Base-by-base conservation (phyloP, 2,888 invertebrate species). In the Busseola fusca region DNA sequence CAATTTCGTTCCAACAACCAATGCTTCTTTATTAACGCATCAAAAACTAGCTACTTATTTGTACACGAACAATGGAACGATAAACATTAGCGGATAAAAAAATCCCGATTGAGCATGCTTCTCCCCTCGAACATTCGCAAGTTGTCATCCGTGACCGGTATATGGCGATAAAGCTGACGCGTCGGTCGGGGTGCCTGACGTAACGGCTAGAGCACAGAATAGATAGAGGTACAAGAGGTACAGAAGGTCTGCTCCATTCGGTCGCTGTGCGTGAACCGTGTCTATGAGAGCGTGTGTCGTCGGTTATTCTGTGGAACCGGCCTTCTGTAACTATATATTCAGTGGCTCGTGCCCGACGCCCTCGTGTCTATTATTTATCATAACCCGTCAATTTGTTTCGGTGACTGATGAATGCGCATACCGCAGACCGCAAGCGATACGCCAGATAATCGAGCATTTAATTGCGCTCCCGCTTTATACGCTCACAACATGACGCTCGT, bases 361-460 rank as follows among this genome's bases (percentile, higher is more conserved):
- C 54, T 74, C 74, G 79, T 83, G 85, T 86, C 88, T 87, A 86
- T 89, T 89, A 90, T 89, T 90, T 89, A 90, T 90, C 88, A 91
- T 89, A 90, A 86, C 86, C 87, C 90, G 88, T 91, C 92, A 91
- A 92, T 92, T 90, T 87, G 89, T 89, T 86, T 81, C 85, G 87
- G 87, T 85, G 85, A 84, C 83, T 87, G 88, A 87, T 83, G 85
- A 85, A 87, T 86, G 85, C 82, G 85, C 66, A 52, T 70, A 60
- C 72, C 70, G 69, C 74, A 73, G 65, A 71, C 73, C 83, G 58
- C 74, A 76, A 74, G 72, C 74, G 66, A 64, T 72, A 81, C 76
- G 74, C 74, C 64, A 56, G 54, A 84, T 83, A 83, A 84, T 81
- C 86, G 81, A 68, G 59, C 71, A 57, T 83, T 81, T 80, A 86